phyloP scores from a whole-genome alignment of 2,888 invertebrate genomes.

The Pseudococcus jackbeardsleyi region DNA sequence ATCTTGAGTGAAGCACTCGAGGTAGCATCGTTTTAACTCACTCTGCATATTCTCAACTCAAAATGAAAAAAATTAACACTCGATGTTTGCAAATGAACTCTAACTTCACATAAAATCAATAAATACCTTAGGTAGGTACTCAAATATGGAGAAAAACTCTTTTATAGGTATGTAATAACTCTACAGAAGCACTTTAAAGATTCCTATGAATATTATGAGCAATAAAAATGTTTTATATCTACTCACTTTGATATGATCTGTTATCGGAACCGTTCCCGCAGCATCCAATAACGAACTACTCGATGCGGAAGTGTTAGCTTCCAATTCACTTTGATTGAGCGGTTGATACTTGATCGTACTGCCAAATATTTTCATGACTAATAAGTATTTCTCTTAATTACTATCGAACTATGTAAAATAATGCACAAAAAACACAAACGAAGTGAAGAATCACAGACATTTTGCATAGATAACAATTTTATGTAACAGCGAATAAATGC shows the following conservation, averaged over 20 bases:
- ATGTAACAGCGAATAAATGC: conserved; percentile 2
- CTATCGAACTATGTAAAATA: not conserved
- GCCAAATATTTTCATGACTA: conserved; percentile 37
- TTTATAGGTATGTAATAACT: no score
- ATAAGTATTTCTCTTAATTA: not conserved
- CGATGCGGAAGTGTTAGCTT: not conserved
- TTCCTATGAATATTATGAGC: not conserved
- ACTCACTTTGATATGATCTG: conserved; percentile 2
- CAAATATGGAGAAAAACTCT: no score
- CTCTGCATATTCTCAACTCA: no score
- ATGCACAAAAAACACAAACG: not conserved
- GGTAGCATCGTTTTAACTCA: no score
- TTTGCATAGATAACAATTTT: not conserved
- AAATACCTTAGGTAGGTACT: no score
- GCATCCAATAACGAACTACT: not conserved
- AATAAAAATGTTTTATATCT: no score
- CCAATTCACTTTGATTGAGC: conserved; percentile 36
- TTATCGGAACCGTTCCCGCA: not conserved
- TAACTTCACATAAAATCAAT: no score
- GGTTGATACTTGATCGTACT: not conserved
- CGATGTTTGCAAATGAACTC: no score
- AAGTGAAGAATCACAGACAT: not conserved
- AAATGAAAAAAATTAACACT: no score
- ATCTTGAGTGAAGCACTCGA: not conserved
- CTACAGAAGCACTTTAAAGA: not conserved